Evolutionary conservation across 2,797 vertebrate genomes (phyloP).

Genomic region (Anabacerthia variegaticeps): DNA sequence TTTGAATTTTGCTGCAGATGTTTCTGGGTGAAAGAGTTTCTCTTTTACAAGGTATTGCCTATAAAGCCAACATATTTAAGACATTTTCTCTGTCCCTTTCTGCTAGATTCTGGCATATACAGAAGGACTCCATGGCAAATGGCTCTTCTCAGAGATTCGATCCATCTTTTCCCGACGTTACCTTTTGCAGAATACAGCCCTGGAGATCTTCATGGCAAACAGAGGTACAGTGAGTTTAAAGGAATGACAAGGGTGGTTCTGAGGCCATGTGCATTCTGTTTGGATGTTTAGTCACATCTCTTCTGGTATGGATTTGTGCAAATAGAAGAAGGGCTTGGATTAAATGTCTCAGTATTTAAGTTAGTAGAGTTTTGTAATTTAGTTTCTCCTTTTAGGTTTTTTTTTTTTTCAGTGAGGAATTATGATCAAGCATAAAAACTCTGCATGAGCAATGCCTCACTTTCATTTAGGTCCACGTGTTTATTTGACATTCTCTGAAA

Average conservation of each 20-base stretch:
- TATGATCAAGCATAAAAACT: background rate
- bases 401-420: background rate
- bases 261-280: background rate
- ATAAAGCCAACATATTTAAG: background rate
- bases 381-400: background rate
- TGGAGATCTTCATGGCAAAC: constrained; percentile 98
- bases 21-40: background rate
- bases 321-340: background rate
- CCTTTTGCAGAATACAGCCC: constrained; percentile 93
- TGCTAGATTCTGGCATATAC: constrained; percentile 91
- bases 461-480: background rate
- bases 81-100: background rate
- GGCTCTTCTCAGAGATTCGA: constrained; percentile 95
- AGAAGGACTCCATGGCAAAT: constrained; percentile 97
- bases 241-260: background rate
- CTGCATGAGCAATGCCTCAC: background rate
- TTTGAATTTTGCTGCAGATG: background rate
- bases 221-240: constrained; percentile 82
- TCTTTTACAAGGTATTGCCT: background rate
- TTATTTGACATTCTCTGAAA: background rate
- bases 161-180: constrained; percentile 93
- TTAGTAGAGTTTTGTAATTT: background rate
- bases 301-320: background rate
- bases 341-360: background rate
- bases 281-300: background rate